These are phyloP conservation scores for Lymantria dispar DNA, from an alignment of 2,888 invertebrate genomes.

Conservation along the genomic window DNA sequence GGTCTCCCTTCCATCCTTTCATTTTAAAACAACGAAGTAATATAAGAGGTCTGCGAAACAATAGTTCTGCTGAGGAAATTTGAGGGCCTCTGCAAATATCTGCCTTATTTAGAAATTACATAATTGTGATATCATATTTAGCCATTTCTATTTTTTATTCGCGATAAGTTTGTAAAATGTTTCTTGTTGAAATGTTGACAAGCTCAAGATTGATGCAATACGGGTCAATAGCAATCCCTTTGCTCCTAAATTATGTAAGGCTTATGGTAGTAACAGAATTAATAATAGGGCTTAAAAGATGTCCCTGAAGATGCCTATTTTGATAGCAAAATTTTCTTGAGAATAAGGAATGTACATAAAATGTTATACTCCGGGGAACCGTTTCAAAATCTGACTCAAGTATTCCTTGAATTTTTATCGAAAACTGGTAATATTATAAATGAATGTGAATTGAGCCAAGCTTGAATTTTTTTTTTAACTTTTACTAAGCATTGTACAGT, in stretches of 20 bases:
- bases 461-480: too few species aligned
- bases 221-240: conserved; percentile 22
- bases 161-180: neutral
- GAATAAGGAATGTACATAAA: neutral
- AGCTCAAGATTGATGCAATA: conserved; percentile 17
- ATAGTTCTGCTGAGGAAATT: too few species aligned
- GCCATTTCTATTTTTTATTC: too few species aligned
- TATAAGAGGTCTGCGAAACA: too few species aligned
- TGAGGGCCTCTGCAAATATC: too few species aligned
- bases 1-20: too few species aligned
- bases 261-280: conserved; percentile 7
- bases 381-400: conserved; percentile 1
- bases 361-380: neutral
- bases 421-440: neutral
- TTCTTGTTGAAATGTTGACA: neutral
- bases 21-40: too few species aligned
- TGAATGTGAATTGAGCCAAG: too few species aligned
- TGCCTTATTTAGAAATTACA: too few species aligned
- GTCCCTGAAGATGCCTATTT: conserved; percentile 3
- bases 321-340: neutral
- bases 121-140: too few species aligned
- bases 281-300: conserved; percentile 19
- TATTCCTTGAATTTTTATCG: neutral
- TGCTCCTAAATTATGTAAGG: conserved; percentile 26
- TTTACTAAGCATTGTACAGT: too few species aligned